A percentile compares a stretch with the other conserved stretches of the same genome.
phyloP scores from a whole-genome alignment of 1,140 invertebrate species.

The Meloidogyne hapla region DNA sequence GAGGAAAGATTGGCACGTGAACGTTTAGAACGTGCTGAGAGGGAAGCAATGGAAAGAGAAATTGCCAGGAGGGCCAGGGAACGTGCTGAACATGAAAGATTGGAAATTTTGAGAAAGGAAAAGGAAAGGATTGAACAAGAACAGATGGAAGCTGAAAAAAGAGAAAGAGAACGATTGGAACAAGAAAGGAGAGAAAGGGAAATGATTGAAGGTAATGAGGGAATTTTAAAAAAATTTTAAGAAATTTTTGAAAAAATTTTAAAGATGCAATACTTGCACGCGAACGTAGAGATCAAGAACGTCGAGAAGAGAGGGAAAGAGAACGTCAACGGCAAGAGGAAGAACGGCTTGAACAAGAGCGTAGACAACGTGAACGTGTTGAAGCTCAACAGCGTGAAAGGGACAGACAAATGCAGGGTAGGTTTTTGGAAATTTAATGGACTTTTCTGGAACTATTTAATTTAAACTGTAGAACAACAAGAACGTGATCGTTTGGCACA shows the following conservation, averaged over 20 bases:
- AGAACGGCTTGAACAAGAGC: slow-evolving; percentile 37
- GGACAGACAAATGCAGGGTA: slow-evolving; percentile 27
- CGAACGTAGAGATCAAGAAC: slow-evolving; percentile 50
- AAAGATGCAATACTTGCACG: slow-evolving; percentile 30
- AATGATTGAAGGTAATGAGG: slow-evolving; percentile 34
- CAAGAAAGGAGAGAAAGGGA: slow-evolving; percentile 50
- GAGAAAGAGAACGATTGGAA: slow-evolving; percentile 53
- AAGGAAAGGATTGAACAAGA: slow-evolving; percentile 58
- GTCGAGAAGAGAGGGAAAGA: slow-evolving; percentile 43
- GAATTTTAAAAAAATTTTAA: too few species aligned
- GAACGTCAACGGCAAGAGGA: slow-evolving; percentile 46
- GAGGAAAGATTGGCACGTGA: slow-evolving; percentile 46
- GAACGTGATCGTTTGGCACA: slow-evolving; percentile 46
- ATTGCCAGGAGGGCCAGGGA: slow-evolving; percentile 44
- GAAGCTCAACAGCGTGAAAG: slow-evolving; percentile 48
- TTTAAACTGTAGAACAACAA: slow-evolving; percentile 38
- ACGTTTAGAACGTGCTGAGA: slow-evolving; percentile 43
- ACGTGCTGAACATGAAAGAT: slow-evolving; percentile 53
- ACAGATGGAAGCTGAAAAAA: slow-evolving; percentile 52
- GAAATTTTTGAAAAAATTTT: neutral
- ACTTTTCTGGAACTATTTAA: neutral
- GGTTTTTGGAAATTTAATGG: neutral
- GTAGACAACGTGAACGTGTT: slow-evolving; percentile 49
- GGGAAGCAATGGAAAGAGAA: slow-evolving; percentile 28
- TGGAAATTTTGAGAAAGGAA: slow-evolving; percentile 55